Conservation (phyloP, 2,888 invertebrate species). For the Tanytarsus gracilentus region DNA sequence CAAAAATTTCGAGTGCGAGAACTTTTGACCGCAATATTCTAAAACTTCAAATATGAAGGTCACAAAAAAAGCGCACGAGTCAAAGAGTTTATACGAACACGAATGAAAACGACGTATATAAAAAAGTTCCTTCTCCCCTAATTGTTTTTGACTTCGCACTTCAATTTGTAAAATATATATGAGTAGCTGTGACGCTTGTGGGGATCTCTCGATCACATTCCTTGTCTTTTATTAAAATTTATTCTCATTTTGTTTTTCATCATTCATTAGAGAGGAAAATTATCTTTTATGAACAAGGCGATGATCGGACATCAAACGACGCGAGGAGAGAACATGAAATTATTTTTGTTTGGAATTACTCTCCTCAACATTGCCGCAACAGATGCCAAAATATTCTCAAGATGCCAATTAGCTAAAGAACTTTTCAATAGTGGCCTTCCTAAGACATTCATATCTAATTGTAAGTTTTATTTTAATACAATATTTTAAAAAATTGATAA, state of each 20-base stretch:
- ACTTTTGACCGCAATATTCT: not conserved
- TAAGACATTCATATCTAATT: conserved; percentile 57
- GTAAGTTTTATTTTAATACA: conserved; percentile 45
- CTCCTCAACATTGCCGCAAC: not conserved
- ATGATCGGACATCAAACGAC: too few relatives aligned
- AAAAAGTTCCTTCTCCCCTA: too few relatives aligned
- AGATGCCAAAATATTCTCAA: conserved; percentile 50
- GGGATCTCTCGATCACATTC: too few relatives aligned
- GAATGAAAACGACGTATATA: too few relatives aligned
- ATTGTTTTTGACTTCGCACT: not conserved
- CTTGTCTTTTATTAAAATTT: not conserved
- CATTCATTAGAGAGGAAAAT: not conserved
- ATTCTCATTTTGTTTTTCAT: not conserved
- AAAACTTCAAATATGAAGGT: not conserved
- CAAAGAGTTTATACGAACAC: too few relatives aligned
- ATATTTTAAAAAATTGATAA: not conserved
- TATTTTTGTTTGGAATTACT: conserved; percentile 15
- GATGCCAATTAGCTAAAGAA: conserved; percentile 61
- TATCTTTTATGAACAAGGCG: too few relatives aligned
- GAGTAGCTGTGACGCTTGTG: too few relatives aligned
- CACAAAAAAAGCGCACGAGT: not conserved
- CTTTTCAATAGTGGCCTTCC: conserved; percentile 56
- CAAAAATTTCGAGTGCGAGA: too few relatives aligned
- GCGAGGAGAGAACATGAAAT: not conserved
- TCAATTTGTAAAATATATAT: not conserved